phyloP scores from a whole-genome alignment of 1,140 invertebrate species.

The Magallana angulata region DNA sequence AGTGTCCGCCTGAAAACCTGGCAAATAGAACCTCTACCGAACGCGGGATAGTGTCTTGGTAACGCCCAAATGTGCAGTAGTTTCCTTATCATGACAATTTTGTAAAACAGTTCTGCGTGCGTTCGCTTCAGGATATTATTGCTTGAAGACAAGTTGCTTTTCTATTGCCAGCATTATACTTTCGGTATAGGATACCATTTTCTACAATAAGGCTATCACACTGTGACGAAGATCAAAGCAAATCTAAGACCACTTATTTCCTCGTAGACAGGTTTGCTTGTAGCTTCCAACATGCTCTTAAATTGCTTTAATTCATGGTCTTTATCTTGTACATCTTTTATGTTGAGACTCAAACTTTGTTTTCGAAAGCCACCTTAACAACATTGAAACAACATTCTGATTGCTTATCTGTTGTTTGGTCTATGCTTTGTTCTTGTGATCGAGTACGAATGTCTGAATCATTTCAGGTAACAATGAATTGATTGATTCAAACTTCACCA shows the following conservation, averaged over 20 bases:
- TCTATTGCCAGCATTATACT: background rate
- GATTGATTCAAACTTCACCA: no score
- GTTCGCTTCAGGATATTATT: background rate
- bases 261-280: background rate
- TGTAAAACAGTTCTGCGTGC: background rate
- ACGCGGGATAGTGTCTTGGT: no score
- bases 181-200: background rate
- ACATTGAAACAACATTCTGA: background rate
- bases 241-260: background rate
- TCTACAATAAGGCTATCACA: background rate
- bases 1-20: no score
- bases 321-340: background rate
- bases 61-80: background rate
- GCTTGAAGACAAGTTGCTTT: background rate
- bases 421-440: background rate
- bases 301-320: background rate
- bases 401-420: background rate
- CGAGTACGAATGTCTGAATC: no score
- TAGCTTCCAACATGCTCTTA: background rate
- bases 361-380: background rate
- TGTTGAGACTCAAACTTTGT: background rate
- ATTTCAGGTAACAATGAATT: no score
- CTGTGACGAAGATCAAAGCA: background rate
- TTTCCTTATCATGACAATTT: slow-evolving; percentile 18
- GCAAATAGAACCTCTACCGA: no score